Base-by-base conservation (phyloP, 2,113 vertebrate species). In the Rattus norvegicus region DNA sequence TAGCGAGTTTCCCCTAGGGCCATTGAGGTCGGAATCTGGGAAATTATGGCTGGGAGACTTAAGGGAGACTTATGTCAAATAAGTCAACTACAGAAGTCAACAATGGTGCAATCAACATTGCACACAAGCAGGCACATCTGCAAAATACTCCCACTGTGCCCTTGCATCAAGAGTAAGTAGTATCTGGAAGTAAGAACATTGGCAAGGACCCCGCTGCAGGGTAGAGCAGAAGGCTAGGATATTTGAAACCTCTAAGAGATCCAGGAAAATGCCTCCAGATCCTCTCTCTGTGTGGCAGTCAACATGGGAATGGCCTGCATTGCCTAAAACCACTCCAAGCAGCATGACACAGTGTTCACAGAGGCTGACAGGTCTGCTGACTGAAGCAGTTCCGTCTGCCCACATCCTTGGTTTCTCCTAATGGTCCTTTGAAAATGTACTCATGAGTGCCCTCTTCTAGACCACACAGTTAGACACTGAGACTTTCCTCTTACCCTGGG, bases 291-390 rank as follows among this genome's bases (percentile, higher is more conserved):
- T 65, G 14, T 30, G 33, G 56, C 59, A 65, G 2, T 24, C 33
- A 65, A 67, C 61, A 54, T 19, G 2, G 1, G 26, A 6, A 6
- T 36, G 28, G n/a, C 36, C 72, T 49, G 17, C 8, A 10, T 70
- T 47, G 12, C 7, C 39, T 83, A 36, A 13, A 49, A 24, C 26
- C 72, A 83, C 36, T 87, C 36, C 10, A 17, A 65, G 76, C 63
- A 47, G 11, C 16, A 0, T 33, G 26, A 2, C 2, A 0, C 2
- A 14, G 0, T 19, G 11, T 9, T 4, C 30, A 24, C 1, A 16
- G 36, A 20, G 24, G 24, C 13, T 49, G 24, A 10, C 28, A 28
- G 17, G 6, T 43, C 24, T 36, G 49, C 20, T 17, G 12, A 36
- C 11, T 1, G 28, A 61, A 16, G 72, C 24, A 75, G 47, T 22